Percentiles rank a stretch among this genome's conserved stretches.
These are phyloP conservation scores for Dicranocentrus wangi DNA, from an alignment of 2,888 invertebrate genomes.

Conservation along the genomic window DNA sequence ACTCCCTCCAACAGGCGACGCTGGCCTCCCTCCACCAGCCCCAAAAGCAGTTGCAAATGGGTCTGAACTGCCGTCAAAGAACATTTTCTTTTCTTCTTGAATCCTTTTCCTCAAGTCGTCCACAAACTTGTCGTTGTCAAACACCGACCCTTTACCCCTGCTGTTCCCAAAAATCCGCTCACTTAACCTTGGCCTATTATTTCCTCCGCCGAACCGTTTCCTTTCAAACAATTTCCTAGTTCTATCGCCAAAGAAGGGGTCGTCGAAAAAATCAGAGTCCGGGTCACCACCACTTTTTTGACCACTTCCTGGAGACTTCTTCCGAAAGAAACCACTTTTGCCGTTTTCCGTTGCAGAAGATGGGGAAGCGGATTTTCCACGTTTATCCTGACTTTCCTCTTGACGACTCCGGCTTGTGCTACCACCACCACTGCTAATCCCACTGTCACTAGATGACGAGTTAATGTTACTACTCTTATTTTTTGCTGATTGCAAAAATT, in stretches of 20 bases:
- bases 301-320: slow-evolving; percentile 18
- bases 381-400: neutral
- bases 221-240: slow-evolving; percentile 15
- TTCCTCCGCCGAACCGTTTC: slow-evolving; percentile 16
- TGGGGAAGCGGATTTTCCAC: slow-evolving; percentile 37
- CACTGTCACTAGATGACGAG: slow-evolving; percentile 46
- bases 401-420: neutral
- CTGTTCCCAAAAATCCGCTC: slow-evolving; percentile 53
- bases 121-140: slow-evolving; percentile 60
- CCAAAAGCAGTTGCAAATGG: slow-evolving; percentile 55
- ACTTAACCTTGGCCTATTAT: slow-evolving; percentile 55
- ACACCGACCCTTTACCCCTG: slow-evolving; percentile 24
- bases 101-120: slow-evolving; percentile 67
- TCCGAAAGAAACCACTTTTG: slow-evolving; percentile 22
- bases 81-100: slow-evolving; percentile 68
- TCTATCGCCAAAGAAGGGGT: slow-evolving; percentile 37
- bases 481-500: slow-evolving; percentile 31
- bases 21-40: slow-evolving; percentile 32
- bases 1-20: slow-evolving; percentile 48
- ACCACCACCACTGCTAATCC: slow-evolving; percentile 16
- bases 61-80: slow-evolving; percentile 62
- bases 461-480: slow-evolving; percentile 15
- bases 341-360: neutral
- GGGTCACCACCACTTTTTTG: slow-evolving; percentile 9
- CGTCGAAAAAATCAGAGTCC: slow-evolving; percentile 46